A percentile compares a stretch with the other conserved stretches of the same genome.
Conservation (phyloP, 2,113 vertebrate species). For the Colinus virginianus region DNA sequence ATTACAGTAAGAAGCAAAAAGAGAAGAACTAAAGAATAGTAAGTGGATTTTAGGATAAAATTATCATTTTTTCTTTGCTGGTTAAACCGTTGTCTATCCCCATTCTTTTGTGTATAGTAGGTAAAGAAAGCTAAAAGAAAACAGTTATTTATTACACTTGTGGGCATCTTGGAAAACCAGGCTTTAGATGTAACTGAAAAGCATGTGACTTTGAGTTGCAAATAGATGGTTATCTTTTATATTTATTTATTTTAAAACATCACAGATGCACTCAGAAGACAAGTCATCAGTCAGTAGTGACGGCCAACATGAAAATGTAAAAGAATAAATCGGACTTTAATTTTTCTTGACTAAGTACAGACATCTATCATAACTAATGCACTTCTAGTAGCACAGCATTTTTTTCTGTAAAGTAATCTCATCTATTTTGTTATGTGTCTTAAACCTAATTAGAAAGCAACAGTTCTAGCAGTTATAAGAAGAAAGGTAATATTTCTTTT, state of each 20-base stretch:
- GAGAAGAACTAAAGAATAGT: neutral
- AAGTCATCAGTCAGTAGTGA: slow-evolving; percentile 74
- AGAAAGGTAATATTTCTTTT: slow-evolving; percentile 71
- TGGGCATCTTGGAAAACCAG: neutral
- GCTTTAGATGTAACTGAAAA: neutral
- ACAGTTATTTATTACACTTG: neutral
- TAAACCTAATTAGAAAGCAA: slow-evolving; percentile 77
- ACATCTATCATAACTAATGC: slow-evolving; percentile 78
- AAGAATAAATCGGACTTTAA: slow-evolving; percentile 78
- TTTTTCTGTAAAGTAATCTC: slow-evolving; percentile 59
- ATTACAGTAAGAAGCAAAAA: neutral
- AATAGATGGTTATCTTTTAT: slow-evolving; percentile 41
- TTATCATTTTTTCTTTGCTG: neutral
- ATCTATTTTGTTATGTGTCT: slow-evolving; percentile 72
- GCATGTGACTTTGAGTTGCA: neutral
- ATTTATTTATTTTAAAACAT: slow-evolving; percentile 71
- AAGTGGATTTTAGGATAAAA: neutral
- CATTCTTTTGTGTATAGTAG: neutral
- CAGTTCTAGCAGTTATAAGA: slow-evolving; percentile 40
- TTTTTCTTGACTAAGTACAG: slow-evolving; percentile 79
- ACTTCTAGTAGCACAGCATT: slow-evolving; percentile 61
- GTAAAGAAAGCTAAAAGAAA: neutral
- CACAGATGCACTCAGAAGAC: slow-evolving; percentile 67
- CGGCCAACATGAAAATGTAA: slow-evolving; percentile 70
- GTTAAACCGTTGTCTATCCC: neutral